Percentiles rank a stretch among this genome's conserved stretches.
Conservation (phyloP, 2,888 invertebrate genomes). For the Oegoconia quadripuncta region DNA sequence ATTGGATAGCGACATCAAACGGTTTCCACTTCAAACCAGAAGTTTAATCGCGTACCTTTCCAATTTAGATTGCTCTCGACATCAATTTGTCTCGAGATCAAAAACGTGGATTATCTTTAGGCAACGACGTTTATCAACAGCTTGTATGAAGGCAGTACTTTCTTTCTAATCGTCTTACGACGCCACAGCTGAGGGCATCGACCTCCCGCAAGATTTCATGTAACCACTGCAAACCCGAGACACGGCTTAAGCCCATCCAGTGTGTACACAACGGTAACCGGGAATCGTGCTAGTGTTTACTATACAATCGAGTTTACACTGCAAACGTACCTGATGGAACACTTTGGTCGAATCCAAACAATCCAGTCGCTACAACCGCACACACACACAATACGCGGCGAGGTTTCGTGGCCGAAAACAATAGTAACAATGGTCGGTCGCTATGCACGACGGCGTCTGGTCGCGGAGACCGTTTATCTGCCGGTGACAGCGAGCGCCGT, state of each 20-base stretch:
- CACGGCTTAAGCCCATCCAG: conserved; percentile 23
- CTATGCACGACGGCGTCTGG: conserved; percentile 38
- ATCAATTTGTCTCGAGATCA: conserved; percentile 26
- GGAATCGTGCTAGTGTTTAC: conserved; percentile 46
- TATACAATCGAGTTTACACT: conserved; percentile 41
- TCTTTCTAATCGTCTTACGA: too few species aligned
- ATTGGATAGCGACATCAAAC: conserved; percentile 20
- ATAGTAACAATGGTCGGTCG: conserved; percentile 25
- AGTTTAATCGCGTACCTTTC: conserved; percentile 28
- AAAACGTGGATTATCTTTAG: conserved; percentile 6
- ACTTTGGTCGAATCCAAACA: conserved; percentile 39
- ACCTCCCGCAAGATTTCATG: too few species aligned
- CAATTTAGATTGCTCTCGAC: conserved; percentile 19
- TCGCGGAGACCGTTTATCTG: conserved; percentile 51
- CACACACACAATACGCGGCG: conserved; percentile 36
- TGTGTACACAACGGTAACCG: conserved; percentile 32
- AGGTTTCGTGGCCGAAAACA: conserved; percentile 42
- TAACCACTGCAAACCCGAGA: conserved; percentile 37
- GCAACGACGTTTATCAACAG: conserved; percentile 19
- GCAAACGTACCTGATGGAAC: conserved; percentile 45
- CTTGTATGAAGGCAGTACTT: too few species aligned
- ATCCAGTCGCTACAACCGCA: conserved; percentile 44
- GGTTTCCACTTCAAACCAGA: conserved; percentile 21
- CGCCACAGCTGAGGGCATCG: too few species aligned
- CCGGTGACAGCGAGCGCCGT: conserved; percentile 47